Evolutionary conservation across 2,888 invertebrate species (phyloP).

Genomic region (Tetranychus truncatus): DNA sequence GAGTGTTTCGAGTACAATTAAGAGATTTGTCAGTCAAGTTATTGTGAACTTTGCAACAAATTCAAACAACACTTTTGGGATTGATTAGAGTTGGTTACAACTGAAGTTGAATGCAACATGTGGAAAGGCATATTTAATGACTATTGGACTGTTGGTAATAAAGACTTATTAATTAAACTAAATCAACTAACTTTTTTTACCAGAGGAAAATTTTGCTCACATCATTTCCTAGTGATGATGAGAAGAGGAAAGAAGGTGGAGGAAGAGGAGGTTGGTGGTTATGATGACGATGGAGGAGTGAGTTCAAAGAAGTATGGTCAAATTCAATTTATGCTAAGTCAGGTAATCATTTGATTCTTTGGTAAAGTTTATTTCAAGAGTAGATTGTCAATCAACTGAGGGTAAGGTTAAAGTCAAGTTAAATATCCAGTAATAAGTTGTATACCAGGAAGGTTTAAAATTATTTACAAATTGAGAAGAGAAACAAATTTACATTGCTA

Average conservation of each 20-base stretch:
- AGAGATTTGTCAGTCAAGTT: too few relatives aligned
- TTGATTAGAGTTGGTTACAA: too few relatives aligned
- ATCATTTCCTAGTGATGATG: not conserved
- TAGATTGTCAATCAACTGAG: not conserved
- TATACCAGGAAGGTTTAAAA: too few relatives aligned
- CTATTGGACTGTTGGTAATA: too few relatives aligned
- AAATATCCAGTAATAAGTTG: not conserved
- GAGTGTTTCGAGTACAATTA: too few relatives aligned
- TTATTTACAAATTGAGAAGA: too few relatives aligned
- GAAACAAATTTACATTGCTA: too few relatives aligned
- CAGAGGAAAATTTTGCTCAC: not conserved
- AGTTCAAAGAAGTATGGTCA: not conserved
- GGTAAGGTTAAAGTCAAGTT: not conserved
- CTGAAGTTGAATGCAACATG: too few relatives aligned
- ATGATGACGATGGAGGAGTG: not conserved
- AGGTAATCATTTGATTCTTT: not conserved
- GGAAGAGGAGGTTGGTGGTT: not conserved
- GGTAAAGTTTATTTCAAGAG: not conserved
- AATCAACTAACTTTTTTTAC: not conserved
- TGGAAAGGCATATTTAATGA: too few relatives aligned
- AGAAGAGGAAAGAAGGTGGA: not conserved
- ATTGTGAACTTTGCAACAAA: too few relatives aligned
- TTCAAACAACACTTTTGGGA: too few relatives aligned
- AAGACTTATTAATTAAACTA: not conserved
- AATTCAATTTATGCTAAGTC: not conserved